These are phyloP conservation scores for Pseudopleuronectes americanus DNA, from an alignment of 2,797 vertebrate genomes.

Conservation along the genomic window DNA sequence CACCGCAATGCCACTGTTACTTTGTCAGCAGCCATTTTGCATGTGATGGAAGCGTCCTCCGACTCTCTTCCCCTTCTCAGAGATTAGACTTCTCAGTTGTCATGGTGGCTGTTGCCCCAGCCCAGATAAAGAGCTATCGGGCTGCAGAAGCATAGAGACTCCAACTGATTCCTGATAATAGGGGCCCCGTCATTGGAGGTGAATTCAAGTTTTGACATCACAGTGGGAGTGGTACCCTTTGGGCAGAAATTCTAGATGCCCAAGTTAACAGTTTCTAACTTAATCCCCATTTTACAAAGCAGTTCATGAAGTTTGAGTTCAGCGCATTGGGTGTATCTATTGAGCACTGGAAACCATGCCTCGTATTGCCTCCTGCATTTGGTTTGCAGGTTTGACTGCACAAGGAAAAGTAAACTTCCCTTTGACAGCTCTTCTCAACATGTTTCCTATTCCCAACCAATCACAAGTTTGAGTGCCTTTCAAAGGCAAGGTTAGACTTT, in stretches of 20 bases:
- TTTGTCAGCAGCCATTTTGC: conserved; percentile 39
- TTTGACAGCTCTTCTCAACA: conserved; percentile 24
- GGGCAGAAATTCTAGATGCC: conserved; percentile 21
- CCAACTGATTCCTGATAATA: conserved; percentile 62
- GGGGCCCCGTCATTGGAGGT: conserved; percentile 32
- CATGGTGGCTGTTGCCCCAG: conserved; percentile 51
- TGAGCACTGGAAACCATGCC: conserved; percentile 9
- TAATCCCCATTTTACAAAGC: conserved; percentile 13
- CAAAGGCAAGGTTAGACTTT: conserved; percentile 45
- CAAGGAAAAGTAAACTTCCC: conserved; percentile 34
- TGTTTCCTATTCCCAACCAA: conserved; percentile 48
- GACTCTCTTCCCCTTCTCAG: conserved; percentile 48
- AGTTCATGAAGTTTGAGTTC: conserved; percentile 2
- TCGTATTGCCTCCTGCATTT: conserved; percentile 18
- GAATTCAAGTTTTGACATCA: conserved; percentile 32
- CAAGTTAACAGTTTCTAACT: conserved; percentile 28
- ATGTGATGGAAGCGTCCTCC: conserved; percentile 54
- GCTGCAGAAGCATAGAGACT: conserved; percentile 47
- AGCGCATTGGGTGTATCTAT: conserved; percentile 22
- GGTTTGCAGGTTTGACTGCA: conserved; percentile 39
- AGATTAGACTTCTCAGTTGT: conserved; percentile 71
- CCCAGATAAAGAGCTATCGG: conserved; percentile 70
- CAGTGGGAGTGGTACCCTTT: conserved; percentile 21
- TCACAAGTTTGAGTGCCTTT: conserved; percentile 48
- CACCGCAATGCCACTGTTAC: conserved; percentile 19